Conservation (phyloP, 2,113 vertebrate species). For the Pollimyrus isidori region DNA sequence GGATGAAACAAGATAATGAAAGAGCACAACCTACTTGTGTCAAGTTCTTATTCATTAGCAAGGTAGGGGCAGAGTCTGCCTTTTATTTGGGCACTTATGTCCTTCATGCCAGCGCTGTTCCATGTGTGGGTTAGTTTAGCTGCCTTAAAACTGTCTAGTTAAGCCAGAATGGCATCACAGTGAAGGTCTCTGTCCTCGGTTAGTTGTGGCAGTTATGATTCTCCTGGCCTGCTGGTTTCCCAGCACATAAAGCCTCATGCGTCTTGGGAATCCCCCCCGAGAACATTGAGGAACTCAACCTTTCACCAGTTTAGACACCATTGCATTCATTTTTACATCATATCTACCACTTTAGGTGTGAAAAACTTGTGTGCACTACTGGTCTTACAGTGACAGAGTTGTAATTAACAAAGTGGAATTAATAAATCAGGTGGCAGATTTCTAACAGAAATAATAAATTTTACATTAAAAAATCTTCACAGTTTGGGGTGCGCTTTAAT, state of each 20-base stretch:
- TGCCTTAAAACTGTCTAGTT: neutral
- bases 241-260: neutral
- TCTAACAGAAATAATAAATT: neutral
- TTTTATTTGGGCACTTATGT: neutral
- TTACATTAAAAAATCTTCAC: neutral
- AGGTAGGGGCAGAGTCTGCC: neutral
- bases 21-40: constrained; percentile 32
- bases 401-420: neutral
- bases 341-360: neutral
- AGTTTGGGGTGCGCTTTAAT: constrained; percentile 52
- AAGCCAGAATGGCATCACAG: neutral
- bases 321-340: neutral
- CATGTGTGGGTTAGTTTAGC: neutral
- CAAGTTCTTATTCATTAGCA: neutral
- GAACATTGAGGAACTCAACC: neutral
- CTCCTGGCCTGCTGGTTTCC: neutral
- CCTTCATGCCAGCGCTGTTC: neutral
- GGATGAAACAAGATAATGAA: constrained; percentile 41
- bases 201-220: neutral
- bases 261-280: neutral
- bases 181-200: neutral
- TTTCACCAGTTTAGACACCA: neutral
- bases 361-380: neutral
- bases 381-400: neutral
- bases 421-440: neutral